Evolutionary conservation across 2,113 vertebrate genomes (phyloP).

Genomic region (Martes martes): DNA sequence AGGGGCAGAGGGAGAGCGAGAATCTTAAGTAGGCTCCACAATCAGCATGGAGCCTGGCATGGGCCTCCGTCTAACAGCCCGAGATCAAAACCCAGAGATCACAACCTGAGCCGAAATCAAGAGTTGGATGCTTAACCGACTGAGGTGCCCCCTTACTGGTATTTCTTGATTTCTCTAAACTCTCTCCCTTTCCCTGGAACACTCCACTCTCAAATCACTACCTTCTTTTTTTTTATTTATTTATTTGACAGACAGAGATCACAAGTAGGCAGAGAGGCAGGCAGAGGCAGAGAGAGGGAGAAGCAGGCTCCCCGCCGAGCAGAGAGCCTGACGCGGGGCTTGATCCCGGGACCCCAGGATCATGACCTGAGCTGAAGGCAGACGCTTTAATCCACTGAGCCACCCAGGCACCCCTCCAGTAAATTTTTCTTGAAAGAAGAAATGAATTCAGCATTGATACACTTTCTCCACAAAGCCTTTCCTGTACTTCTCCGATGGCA

Average conservation of each 20-base stretch:
- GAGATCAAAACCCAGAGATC: background rate
- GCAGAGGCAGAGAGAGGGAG: too few species aligned
- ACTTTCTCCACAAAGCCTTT: slow-evolving; percentile 34
- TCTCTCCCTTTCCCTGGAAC: background rate
- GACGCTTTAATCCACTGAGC: too few species aligned
- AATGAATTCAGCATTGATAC: slow-evolving; percentile 40
- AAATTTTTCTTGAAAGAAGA: slow-evolving; percentile 38
- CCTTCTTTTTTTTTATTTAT: too few species aligned
- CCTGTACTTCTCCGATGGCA: background rate
- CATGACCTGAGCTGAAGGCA: too few species aligned
- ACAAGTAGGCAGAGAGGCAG: too few species aligned
- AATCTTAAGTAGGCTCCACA: background rate
- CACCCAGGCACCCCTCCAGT: background rate
- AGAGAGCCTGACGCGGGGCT: too few species aligned
- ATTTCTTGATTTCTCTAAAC: background rate
- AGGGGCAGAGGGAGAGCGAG: background rate
- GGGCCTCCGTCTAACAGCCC: background rate
- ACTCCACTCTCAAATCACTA: background rate
- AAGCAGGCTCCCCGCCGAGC: too few species aligned
- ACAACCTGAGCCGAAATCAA: background rate
- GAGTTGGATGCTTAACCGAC: background rate
- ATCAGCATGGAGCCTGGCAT: background rate
- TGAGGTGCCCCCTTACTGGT: background rate
- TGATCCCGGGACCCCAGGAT: too few species aligned
- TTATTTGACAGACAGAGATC: too few species aligned